Conservation (phyloP, 2,888 invertebrate species). For the Peribatodes rhomboidaria region DNA sequence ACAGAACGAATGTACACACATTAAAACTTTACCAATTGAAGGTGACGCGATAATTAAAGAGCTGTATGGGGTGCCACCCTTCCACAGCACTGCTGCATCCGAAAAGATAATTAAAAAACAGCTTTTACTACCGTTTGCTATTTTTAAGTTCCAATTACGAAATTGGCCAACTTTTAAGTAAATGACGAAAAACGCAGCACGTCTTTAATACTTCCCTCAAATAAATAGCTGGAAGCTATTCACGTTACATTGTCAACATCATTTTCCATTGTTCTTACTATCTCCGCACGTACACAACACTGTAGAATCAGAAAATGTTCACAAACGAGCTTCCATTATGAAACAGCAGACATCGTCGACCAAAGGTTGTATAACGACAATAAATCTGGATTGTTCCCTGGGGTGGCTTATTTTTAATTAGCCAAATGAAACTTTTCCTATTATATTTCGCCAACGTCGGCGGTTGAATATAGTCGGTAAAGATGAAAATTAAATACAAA, state of each 20-base stretch:
- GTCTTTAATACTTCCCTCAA: conserved; percentile 17
- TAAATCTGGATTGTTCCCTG: conserved; percentile 75
- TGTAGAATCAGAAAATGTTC: conserved; percentile 57
- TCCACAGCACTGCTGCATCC: conserved; percentile 52
- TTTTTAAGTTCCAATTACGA: conserved; percentile 23
- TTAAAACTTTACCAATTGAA: conserved; percentile 81
- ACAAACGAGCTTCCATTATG: conserved; percentile 69
- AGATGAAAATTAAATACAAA: conserved; percentile 77
- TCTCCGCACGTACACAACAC: conserved; percentile 54
- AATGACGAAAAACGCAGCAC: conserved; percentile 36
- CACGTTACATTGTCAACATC: conserved; percentile 62
- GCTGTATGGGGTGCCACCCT: conserved; percentile 61
- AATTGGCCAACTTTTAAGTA: conserved; percentile 12
- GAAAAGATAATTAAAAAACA: conserved; percentile 53
- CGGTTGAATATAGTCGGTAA: conserved; percentile 47
- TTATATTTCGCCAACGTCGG: conserved; percentile 73
- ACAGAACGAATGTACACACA: conserved; percentile 79
- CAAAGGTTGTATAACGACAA: conserved; percentile 71
- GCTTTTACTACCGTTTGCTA: conserved; percentile 24
- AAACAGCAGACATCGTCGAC: conserved; percentile 62
- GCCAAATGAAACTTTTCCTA: conserved; percentile 82
- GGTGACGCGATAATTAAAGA: conserved; percentile 76
- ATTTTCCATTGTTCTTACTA: conserved; percentile 66
- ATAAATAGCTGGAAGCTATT: conserved; percentile 53
- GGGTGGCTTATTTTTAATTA: conserved; percentile 83